A percentile compares a stretch with the other conserved stretches of the same genome.
Conservation (phyloP, 2,888 invertebrate genomes). For the Automeris io region DNA sequence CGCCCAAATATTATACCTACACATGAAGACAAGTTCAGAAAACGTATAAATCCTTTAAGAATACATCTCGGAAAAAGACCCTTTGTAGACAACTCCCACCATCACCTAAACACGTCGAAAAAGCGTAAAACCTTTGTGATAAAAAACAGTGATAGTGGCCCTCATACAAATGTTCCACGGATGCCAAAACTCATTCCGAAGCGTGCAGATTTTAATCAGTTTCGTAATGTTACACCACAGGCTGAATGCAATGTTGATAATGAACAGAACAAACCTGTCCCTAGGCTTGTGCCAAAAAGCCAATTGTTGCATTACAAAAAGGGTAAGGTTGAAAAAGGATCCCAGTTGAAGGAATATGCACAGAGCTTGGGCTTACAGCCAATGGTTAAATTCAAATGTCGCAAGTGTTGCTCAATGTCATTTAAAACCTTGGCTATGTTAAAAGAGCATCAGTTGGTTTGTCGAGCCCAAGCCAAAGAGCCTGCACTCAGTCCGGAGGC, state of each 20-base stretch:
- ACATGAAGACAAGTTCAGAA: constrained; percentile 51
- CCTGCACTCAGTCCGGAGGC: constrained; percentile 58
- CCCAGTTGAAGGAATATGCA: constrained; percentile 79
- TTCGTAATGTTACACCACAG: constrained; percentile 54
- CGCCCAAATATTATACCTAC: constrained; percentile 37
- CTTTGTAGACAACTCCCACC: constrained; percentile 64
- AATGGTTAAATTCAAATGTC: constrained; percentile 83
- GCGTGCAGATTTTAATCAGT: constrained; percentile 43
- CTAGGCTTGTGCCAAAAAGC: constrained; percentile 67
- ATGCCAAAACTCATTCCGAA: constrained; percentile 64
- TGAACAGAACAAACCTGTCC: constrained; percentile 66
- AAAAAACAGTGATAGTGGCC: constrained; percentile 48
- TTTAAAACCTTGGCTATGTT: constrained; percentile 81
- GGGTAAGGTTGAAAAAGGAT: constrained; percentile 58
- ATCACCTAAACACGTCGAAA: constrained; percentile 49
- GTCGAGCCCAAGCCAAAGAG: constrained; percentile 69
- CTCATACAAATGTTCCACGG: constrained; percentile 38
- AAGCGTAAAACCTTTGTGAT: constrained; percentile 48
- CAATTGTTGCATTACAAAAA: constrained; percentile 64
- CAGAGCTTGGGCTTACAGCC: constrained; percentile 85
- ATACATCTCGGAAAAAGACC: constrained; percentile 69
- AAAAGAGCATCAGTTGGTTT: constrained; percentile 82
- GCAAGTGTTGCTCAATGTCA: constrained; percentile 82
- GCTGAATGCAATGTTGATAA: constrained; percentile 37
- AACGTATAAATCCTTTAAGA: constrained; percentile 64